Base-by-base conservation (phyloP, 2,113 vertebrate species). In the Pavo muticus region DNA sequence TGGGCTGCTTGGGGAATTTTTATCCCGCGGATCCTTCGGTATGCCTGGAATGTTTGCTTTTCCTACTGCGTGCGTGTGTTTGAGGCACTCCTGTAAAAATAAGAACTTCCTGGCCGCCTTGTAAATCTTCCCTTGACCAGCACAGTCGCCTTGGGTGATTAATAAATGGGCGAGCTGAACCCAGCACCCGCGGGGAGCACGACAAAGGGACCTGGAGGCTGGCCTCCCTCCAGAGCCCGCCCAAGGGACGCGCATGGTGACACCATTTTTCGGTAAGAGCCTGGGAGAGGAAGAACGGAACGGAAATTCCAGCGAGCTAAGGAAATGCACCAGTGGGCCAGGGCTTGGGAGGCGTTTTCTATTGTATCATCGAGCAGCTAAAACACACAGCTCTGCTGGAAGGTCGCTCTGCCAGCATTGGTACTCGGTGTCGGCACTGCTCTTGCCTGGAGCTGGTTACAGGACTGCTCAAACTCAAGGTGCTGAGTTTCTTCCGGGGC, bases 21-120 rank as follows among this genome's bases (percentile, higher is more conserved):
- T 88, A 93, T 91, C 96, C 91, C 50, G 37, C 44, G 82, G 81
- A 92, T 95, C 94, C 94, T 95, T 93, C 81, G 93, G 87, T 96
- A 97, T 96, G 92, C 91, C 84, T 96, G 97, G 91, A 97, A 97
- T 95, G 94, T 95, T 97, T 97, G 95, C 94, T 96, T 96, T 95
- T 96, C 96, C 94, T 93, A 96, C 96, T 96, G 74, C 71, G 95
- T 96, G 72, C 86, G 39, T 97, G 92, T 86, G 78, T 90, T 97
- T 86, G 69, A 95, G 94, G 83, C 91, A 85, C 86, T 75, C 78
- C 84, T 95, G 92, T 90, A 73, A 96, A 97, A 97, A 96, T 90
- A 97, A 97, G 82, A 64, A 91, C 89, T 96, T 77, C 94, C 93
- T 93, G 94, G 88, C 94, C 18, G 69, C 73, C 73, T 89, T 84